Evolutionary conservation across 2,113 vertebrate genomes (phyloP), one percentile per base, ranked within the genome.

Genomic region (Semnopithecus entellus): DNA sequence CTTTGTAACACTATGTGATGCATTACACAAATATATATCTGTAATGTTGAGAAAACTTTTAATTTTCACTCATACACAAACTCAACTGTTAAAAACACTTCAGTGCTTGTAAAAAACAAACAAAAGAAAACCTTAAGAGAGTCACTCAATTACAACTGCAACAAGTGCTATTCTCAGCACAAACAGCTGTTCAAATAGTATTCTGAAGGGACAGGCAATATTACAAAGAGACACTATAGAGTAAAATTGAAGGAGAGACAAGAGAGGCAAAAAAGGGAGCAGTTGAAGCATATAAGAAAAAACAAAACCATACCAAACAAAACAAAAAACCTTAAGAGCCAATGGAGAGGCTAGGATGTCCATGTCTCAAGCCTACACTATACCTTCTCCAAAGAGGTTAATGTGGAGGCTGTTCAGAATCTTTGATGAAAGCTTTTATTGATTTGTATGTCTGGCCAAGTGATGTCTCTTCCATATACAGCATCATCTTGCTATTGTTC

Each of bases 151-250:
- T 95, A 96, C 88, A 97, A 91, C 52, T 70, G n/a, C 45, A 93
- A 0, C 57, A 96, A 91, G n/a, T 87, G 59, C 40, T 79, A 20
- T 79, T 94, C 61, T 82, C 7, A 0, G 35, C 45, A 92, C 59
- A 88, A 97, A 95, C 93, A 97, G 85, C 59, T 96, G 66, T 89
- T 95, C 20, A 75, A 30, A 80, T 32, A 83, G 52, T 64, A 82
- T 89, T 89, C 82, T 72, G 82, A 76, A 88, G 93, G 78, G 78
- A 91, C 32, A 78, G 30, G 9, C 16, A n/a, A 70, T 86, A 85
- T 91, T 91, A 61, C 66, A 85, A 45, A 88, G 43, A 95, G 17
- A 82, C 23, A 32, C 72, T 85, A 66, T 5, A 55, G 76, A 88
- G 68, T 20, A 88, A 52, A 27, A 76, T 52, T 32, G 78, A 87